Evolutionary conservation across 2,113 vertebrate species (phyloP).

Genomic region (Bufo bufo): DNA sequence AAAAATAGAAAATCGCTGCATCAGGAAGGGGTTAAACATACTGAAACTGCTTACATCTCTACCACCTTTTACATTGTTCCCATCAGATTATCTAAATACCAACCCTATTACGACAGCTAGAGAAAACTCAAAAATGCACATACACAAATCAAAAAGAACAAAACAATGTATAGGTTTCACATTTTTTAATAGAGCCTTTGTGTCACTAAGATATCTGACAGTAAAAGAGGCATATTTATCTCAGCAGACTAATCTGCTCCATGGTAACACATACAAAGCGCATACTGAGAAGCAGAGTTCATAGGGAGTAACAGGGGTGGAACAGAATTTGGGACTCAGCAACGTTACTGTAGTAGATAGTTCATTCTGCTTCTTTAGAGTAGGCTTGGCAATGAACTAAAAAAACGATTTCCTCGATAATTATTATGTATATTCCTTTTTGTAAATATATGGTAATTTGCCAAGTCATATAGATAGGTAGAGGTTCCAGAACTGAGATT

Average conservation of each 20-base stretch:
- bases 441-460: no score
- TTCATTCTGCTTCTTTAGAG: neutral
- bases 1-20: no score
- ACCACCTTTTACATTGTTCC: neutral
- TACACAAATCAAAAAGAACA: neutral
- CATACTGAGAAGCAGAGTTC: conserved; percentile 34
- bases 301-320: conserved; percentile 40
- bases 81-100: neutral
- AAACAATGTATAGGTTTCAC: neutral
- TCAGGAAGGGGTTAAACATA: neutral
- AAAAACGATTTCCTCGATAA: neutral
- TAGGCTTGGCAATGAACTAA: neutral
- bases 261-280: conserved; percentile 46
- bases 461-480: no score
- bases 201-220: conserved; percentile 17
- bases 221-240: conserved; percentile 43
- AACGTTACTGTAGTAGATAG: neutral
- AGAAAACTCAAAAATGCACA: neutral
- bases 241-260: conserved; percentile 46
- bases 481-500: no score
- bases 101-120: neutral
- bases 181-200: neutral
- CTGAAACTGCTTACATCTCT: neutral
- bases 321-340: conserved; percentile 28
- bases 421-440: neutral